phyloP scores from a whole-genome alignment of 2,888 invertebrate species.

The Amphimallon solstitiale region DNA sequence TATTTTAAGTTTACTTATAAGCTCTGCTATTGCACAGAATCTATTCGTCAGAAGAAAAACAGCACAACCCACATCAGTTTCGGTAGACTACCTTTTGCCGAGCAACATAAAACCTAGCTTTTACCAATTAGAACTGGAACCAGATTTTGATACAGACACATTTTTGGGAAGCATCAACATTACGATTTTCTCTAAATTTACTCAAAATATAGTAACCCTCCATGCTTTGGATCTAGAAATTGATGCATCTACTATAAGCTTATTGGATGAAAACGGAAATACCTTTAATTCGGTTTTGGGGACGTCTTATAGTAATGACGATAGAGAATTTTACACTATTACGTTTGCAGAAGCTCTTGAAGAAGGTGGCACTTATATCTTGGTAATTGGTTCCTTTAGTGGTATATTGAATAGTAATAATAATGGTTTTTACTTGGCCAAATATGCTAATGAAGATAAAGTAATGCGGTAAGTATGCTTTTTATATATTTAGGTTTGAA shows the following conservation, averaged over 20 bases:
- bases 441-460: slow-evolving; percentile 28
- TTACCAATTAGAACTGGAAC: slow-evolving; percentile 22
- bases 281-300: background rate
- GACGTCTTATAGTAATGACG: background rate
- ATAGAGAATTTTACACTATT: slow-evolving; percentile 3
- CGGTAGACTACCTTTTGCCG: slow-evolving; percentile 24
- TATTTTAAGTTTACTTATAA: too few species aligned
- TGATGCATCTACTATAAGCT: slow-evolving; percentile 3
- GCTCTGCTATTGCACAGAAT: too few species aligned
- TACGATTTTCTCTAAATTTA: background rate
- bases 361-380: background rate
- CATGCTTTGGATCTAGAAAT: slow-evolving; percentile 10
- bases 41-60: background rate
- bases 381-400: slow-evolving; percentile 13
- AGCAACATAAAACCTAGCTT: background rate
- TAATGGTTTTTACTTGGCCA: slow-evolving; percentile 31
- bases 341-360: background rate
- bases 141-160: slow-evolving; percentile 23
- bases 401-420: slow-evolving; percentile 13
- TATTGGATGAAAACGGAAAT: background rate
- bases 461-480: background rate
- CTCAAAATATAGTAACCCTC: slow-evolving; percentile 2
- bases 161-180: slow-evolving; percentile 16
- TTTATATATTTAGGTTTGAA: too few species aligned
- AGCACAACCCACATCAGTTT: slow-evolving; percentile 1